Evolutionary conservation across 1,140 invertebrate genomes (phyloP).

Genomic region (Dendroctonus ponderosae): DNA sequence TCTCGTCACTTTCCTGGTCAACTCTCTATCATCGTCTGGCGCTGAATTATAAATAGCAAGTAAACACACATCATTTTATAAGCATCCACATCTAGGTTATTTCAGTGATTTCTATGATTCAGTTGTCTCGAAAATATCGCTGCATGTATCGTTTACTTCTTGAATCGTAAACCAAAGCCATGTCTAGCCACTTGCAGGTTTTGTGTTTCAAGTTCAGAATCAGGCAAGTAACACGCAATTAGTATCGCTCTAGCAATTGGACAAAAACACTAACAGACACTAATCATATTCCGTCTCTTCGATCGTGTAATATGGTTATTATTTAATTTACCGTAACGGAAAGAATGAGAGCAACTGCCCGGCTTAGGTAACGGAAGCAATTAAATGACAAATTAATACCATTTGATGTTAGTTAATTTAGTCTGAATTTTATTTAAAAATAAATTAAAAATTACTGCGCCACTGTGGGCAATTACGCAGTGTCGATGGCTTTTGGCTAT

Average conservation of each 20-base stretch:
- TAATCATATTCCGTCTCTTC: background rate
- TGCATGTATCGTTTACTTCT: background rate
- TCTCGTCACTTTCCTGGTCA: too few relatives aligned
- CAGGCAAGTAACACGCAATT: slow-evolving; percentile 34
- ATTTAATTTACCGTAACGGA: too few relatives aligned
- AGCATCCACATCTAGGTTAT: background rate
- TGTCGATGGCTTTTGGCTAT: too few relatives aligned
- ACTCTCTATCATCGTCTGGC: background rate
- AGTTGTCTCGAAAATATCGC: background rate
- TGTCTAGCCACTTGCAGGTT: slow-evolving; percentile 31
- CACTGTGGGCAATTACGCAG: too few relatives aligned
- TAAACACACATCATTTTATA: slow-evolving; percentile 3
- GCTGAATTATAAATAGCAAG: slow-evolving; percentile 10
- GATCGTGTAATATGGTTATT: too few relatives aligned
- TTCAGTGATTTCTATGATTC: slow-evolving; percentile 3
- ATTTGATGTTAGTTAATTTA: too few relatives aligned
- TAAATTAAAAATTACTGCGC: too few relatives aligned
- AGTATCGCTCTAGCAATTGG: background rate
- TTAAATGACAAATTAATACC: too few relatives aligned
- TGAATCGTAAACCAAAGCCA: background rate
- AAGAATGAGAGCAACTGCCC: too few relatives aligned
- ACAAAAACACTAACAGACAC: slow-evolving; percentile 1
- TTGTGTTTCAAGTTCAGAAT: slow-evolving; percentile 40
- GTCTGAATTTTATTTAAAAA: too few relatives aligned
- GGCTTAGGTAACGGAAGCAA: too few relatives aligned